Evolutionary conservation across 2,888 invertebrate species (phyloP).

Genomic region (Polyommatus iphigenia): DNA sequence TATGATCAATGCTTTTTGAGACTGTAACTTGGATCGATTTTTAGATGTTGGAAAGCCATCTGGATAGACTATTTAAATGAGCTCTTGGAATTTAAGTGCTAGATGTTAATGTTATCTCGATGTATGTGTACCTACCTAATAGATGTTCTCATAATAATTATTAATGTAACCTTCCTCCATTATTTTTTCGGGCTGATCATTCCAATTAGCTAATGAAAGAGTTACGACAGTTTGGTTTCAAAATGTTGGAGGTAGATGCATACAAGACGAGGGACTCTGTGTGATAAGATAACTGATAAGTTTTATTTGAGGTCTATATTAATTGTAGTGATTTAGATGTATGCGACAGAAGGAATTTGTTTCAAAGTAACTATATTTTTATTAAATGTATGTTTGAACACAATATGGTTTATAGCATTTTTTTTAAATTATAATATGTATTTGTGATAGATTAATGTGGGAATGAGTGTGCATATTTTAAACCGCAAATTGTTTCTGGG

Average conservation of each 20-base stretch:
- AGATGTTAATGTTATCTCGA: conserved; percentile 20
- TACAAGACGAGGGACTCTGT: background rate
- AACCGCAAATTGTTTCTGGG: conserved; percentile 12
- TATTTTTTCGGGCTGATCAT: background rate
- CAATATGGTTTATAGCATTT: background rate
- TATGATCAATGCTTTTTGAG: background rate
- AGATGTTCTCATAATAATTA: background rate
- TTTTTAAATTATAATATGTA: background rate
- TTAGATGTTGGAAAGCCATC: background rate
- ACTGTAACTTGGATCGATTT: background rate
- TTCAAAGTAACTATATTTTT: background rate
- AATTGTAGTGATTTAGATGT: background rate
- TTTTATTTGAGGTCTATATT: background rate
- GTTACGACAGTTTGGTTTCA: background rate
- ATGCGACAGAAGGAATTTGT: too few species aligned
- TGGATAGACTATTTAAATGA: background rate
- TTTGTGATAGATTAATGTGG: background rate
- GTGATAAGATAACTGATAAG: background rate
- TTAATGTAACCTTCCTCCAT: conserved; percentile 1
- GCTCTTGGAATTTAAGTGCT: background rate
- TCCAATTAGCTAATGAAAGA: background rate
- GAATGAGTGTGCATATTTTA: background rate
- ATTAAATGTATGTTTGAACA: background rate
- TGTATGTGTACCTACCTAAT: conserved; percentile 5
- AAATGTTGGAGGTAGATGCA: conserved; percentile 20